Evolutionary conservation across 35 echinoderm and acorn worm genomes (phyloP), one percentile per base, ranked within the genome.

Genomic region (Chiridota heheva): DNA sequence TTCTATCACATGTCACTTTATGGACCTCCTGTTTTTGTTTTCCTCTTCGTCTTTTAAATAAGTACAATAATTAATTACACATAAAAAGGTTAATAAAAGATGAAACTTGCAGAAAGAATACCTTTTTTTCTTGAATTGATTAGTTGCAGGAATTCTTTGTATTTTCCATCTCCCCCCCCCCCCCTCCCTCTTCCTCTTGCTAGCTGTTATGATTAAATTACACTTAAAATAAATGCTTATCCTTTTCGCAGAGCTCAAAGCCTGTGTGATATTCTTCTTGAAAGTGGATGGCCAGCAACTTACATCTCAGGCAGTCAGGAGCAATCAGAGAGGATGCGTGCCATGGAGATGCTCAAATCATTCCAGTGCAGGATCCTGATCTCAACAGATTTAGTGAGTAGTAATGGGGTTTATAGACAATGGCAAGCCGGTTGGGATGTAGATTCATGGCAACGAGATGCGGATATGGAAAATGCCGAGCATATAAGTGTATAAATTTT

Each of bases 281-380:
- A 84, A 20, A 69, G 41, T 72, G 93, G 93, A n/a, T 97, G 93
- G 93, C 93, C 88, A 48, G 90, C 82, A 56, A 87, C 85, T 1
- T 97, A 69, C 68, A 97, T 97, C 17, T 91, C 93, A 42, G 93
- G 93, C 18, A 83, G 67, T n/a, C 88, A 91, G 44, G 93, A 97
- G 24, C 93, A 97, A 46, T 49, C 32, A n/a, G 83, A 97, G 17
- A 35, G 93, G 74, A 78, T 91, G 36, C 73, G 60, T 16, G 93
- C 93, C 2, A 97, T 97, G 93, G 53, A 84, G n/a, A 90, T 77
- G 69, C 84, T 97, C 34, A 97, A 97, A 77, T 81, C 80, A 20
- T 97, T 91, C 72, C 78, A 97, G 81, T 97, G 93, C 41, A 58
- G 93, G 32, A 86, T 97, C 24, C 84, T 97, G 8, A 91, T 97